Base-by-base conservation (phyloP, 2,888 invertebrate species). In the Hirtodrosophila histrioides region DNA sequence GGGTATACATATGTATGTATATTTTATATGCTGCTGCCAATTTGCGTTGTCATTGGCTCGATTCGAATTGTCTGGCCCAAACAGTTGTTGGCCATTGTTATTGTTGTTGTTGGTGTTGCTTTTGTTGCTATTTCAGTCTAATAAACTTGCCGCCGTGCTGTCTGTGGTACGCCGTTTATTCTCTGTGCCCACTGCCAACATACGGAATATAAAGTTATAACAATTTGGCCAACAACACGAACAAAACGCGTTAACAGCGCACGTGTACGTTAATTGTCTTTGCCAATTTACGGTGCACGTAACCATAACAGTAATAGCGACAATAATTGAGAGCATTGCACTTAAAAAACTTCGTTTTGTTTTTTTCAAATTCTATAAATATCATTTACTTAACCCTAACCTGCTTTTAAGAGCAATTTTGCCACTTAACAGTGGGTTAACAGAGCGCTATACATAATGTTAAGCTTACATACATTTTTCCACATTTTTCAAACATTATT, bases 111-210 rank as follows among this genome's bases (percentile, higher is more conserved):
- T 37, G 5, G 12, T 57, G 23, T 40, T 57, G 23, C 29, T 17
- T 31, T 29, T 41, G 54, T 68, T 72, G 57, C 53, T 49, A 48
- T 57, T 73, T 61, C 62, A 75, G 69, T 72, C 69, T 69, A 79
- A 78, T 78, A 75, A 82, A 69, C 60, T 67, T 70, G 83, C 76
- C 83, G 83, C 79, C 79, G 65, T 40, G 69, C 79, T 76, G 79
- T 79, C 79, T 79, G 69, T 40, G 51, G 2, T 5, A 40, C 33
- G 27, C n/a, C 27, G 44, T 29, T 11, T 12, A 12, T 17, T 17
- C 29, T 5, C 31, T 4, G 31, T 31, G 31, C 9, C 3, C 31
- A 31, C 3, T 7, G 9, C 7, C 31, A 31, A 31, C 31, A 33
- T 9, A 55, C 40, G 23, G 31, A 39, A 39, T 31, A 33, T 51